Evolutionary conservation across 2,113 vertebrate genomes (phyloP), one percentile per base, ranked within the genome.

Genomic region (Chlorodrepanis virens): DNA sequence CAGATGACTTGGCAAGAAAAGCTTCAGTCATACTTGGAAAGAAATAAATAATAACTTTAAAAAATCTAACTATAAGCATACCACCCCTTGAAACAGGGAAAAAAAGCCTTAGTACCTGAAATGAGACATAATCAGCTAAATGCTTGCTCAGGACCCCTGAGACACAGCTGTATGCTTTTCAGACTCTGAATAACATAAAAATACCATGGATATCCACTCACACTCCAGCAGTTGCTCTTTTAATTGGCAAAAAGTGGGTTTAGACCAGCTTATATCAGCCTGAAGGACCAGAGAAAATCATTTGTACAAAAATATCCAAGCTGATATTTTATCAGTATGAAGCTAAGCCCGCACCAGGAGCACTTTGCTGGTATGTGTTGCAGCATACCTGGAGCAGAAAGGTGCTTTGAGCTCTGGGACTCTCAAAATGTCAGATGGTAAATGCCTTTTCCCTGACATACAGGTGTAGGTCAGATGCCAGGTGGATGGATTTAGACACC

Each of bases 1-100:
- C 47, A 76, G 42, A 53, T 71, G 37, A 65, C 42, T 83, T 64
- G 59, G 10, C 52, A 95, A 84, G 33, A 76, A 70, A 81, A 85
- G 7, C 5, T 88, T 19, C 29, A 74, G 11, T 81, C 22, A 42
- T 17, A 74, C 28, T 9, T 60, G 49, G 27, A 87, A 90, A 71
- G 37, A 87, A 74, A 37, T 14, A 63, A 78, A 40, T 14, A 57
- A 61, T 11, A 45, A n/a, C 25, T 53, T 68, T 9, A 0, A 8
- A 44, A 49, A 39, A 54, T 40, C 12, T 33, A 37, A 25, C 19
- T 61, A 8, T 45, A 54, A 57, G 54, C 29, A 28, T 8, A 15
- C 3, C 2, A 63, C 2, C 7, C 22, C 49, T 79, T 59, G 60
- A 87, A 90, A 35, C 53, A 44, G 9, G 21, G 15, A 28, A 35